These are phyloP conservation scores for Perognathus longimembris DNA, from an alignment of 2,113 vertebrate genomes.

Conservation along the genomic window DNA sequence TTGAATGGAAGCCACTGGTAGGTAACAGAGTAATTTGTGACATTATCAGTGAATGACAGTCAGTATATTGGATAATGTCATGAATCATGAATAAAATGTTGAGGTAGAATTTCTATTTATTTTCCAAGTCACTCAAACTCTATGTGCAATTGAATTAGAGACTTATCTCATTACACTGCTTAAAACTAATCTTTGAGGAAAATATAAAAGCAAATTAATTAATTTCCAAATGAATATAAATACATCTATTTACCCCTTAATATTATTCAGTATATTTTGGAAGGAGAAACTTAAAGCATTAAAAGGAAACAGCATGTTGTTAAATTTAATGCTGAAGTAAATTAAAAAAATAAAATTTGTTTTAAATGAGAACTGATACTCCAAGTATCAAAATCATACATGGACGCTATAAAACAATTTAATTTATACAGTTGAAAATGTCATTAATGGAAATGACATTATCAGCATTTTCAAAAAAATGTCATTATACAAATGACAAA, in stretches of 20 bases:
- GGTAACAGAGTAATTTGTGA: constrained; percentile 58
- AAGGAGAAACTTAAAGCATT: background rate
- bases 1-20: constrained; percentile 52
- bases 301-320: background rate
- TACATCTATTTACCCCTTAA: background rate
- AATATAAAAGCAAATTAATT: background rate
- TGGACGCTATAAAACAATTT: background rate
- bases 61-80: constrained; percentile 39
- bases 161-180: constrained; percentile 20
- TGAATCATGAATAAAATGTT: constrained; percentile 62
- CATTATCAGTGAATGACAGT: constrained; percentile 67
- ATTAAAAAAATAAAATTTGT: background rate
- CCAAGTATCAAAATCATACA: background rate
- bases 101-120: constrained; percentile 50
- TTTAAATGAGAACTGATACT: background rate
- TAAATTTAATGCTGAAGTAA: background rate
- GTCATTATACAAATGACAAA: background rate
- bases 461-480: background rate
- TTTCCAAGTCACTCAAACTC: constrained; percentile 43
- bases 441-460: background rate
- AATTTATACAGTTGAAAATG: background rate
- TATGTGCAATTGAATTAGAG: constrained; percentile 30
- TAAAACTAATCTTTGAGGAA: constrained; percentile 34
- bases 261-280: background rate
- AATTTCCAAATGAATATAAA: background rate